Conservation (phyloP, 30 jellyfish, hydroid and myxozoan genomes). For the Turritopsis rubra region DNA sequence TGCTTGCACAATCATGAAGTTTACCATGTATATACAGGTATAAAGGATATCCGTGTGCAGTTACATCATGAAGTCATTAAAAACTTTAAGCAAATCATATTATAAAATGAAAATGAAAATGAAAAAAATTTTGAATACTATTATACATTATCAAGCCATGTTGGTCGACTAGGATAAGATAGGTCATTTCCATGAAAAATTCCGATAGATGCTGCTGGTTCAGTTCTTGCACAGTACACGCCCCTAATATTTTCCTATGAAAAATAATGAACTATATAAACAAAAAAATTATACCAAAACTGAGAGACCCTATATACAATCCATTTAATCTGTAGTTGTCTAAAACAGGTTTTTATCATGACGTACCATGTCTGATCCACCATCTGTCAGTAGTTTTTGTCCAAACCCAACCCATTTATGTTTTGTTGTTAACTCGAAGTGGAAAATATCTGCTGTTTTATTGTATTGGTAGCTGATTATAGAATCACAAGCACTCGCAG, state of each 20-base stretch:
- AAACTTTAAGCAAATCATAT: not conserved
- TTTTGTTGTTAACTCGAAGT: not conserved
- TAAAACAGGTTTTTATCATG: not conserved
- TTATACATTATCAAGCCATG: not conserved
- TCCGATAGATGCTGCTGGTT: not conserved
- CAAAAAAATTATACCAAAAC: no score
- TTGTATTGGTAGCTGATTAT: constrained; percentile 19
- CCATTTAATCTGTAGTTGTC: not conserved
- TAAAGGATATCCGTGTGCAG: no score
- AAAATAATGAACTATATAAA: no score
- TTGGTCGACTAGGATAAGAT: not conserved
- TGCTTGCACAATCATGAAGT: no score
- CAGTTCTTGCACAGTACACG: not conserved
- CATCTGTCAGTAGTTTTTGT: not conserved
- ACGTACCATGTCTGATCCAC: constrained; percentile 3
- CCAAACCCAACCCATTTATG: constrained; percentile 16
- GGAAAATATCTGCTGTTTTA: not conserved
- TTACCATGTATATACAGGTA: no score
- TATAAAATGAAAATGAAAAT: not conserved
- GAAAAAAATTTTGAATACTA: no score
- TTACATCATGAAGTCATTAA: not conserved
- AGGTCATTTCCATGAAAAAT: not conserved
- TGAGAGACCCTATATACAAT: no score
- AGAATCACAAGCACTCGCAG: not conserved
- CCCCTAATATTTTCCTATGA: not conserved